Evolutionary conservation across 2,113 vertebrate genomes (phyloP).

Genomic region (Bubalus kerabau): DNA sequence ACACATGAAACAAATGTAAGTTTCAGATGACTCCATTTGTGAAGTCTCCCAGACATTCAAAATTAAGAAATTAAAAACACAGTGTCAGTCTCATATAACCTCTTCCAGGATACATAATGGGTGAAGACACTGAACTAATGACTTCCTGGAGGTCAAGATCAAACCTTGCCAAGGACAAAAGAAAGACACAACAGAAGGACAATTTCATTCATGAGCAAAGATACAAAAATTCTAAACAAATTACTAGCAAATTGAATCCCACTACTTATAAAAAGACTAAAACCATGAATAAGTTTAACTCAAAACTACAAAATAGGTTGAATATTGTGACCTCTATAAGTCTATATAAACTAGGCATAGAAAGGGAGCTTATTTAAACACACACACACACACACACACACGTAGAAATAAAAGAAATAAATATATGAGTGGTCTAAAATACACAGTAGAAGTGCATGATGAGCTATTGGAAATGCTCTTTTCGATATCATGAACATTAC

Average conservation of each 20-base stretch:
- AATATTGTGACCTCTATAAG: background rate
- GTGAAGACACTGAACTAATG: background rate
- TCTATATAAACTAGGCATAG: background rate
- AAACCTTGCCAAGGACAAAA: background rate
- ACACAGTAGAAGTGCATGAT: background rate
- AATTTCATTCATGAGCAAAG: background rate
- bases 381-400: background rate
- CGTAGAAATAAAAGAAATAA: background rate
- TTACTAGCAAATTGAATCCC: background rate
- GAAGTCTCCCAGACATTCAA: background rate
- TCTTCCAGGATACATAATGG: background rate
- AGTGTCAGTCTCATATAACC: too few species aligned
- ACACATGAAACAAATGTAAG: background rate
- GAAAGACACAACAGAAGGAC: background rate
- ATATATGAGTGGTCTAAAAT: background rate
- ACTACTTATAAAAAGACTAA: background rate
- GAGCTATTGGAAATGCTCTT: background rate
- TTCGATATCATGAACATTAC: background rate
- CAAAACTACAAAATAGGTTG: background rate
- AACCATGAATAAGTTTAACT: background rate
- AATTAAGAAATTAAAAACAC: background rate
- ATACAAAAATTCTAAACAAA: background rate
- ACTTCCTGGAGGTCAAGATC: background rate
- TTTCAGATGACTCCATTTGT: background rate
- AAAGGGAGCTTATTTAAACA: background rate